Base-by-base conservation (phyloP, 2,797 vertebrate genomes). In the Schizothorax lantsangensis region DNA sequence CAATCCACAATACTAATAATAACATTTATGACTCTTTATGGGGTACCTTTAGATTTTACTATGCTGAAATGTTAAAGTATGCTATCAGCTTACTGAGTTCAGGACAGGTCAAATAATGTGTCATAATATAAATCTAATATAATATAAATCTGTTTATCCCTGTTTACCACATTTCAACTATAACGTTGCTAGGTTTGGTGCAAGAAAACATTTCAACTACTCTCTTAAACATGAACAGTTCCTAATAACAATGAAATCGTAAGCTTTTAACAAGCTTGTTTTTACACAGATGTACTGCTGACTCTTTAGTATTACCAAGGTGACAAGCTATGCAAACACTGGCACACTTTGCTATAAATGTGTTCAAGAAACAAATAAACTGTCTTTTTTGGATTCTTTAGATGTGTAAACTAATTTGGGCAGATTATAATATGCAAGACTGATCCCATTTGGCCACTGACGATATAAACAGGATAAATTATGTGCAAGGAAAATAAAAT, bases 291-390 rank as follows among this genome's bases (percentile, higher is more conserved):
- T 77, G 30, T 68, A 21, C 19, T 54, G 7, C 52, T 64, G 40
- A 36, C 26, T 64, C 38, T 64, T 66, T n/a, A 15, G 26, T 64
- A 75, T 62, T 23, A 62, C 71, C 54, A 33, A 36, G 40, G 5
- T 45, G 43, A 84, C 30, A 38, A 47, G 43, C 82, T 75, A 49
- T 64, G 40, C 82, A 75, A 84, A 84, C 59, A 84, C 43, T 49
- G 54, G 59, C 33, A 64, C 38, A 62, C 57, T 47, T 23, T 75
- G 72, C 71, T 74, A 9, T 74, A 74, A 74, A 83, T 62, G 69
- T 33, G 4, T 33, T 40, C 52, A 40, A 75, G 49, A 12, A 79
- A 79, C 75, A 79, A 57, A 38, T 57, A 57, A 15, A 8, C 8
- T 17, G 40, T 40, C 40, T 40, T 40, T 40, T 40, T 40, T 64